These are phyloP conservation scores for Urophycis tenuis DNA, from an alignment of 2,797 vertebrate species.

Conservation along the genomic window DNA sequence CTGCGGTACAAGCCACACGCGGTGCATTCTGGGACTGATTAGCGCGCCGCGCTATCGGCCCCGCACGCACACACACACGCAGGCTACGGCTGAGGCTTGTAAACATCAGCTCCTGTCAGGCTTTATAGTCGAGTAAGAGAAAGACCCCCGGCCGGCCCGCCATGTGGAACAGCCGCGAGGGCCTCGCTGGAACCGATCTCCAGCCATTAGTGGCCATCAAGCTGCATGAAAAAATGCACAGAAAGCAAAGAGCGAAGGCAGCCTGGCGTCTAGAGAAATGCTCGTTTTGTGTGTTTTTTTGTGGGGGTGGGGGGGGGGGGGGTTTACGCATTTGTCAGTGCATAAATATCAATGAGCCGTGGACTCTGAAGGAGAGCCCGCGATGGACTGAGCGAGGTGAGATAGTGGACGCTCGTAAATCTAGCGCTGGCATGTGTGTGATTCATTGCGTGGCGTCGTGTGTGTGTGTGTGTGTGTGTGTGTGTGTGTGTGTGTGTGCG, in stretches of 20 bases:
- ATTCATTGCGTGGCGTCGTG: no score
- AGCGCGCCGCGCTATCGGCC: slow-evolving; percentile 34
- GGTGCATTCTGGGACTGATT: slow-evolving; percentile 57
- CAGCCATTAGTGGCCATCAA: slow-evolving; percentile 55
- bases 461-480: no score
- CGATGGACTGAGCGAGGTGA: slow-evolving; percentile 55
- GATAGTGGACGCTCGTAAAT: slow-evolving; percentile 58
- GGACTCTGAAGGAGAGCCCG: slow-evolving; percentile 41
- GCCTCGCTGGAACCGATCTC: slow-evolving; percentile 48
- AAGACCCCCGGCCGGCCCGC: slow-evolving; percentile 52
- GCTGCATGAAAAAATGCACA: slow-evolving; percentile 54
- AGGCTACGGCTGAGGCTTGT: slow-evolving; percentile 45
- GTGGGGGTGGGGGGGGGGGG: no score
- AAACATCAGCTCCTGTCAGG: slow-evolving; percentile 59
- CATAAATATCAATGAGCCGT: slow-evolving; percentile 64
- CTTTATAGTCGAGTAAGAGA: slow-evolving; percentile 53
- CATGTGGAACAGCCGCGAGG: slow-evolving; percentile 41
- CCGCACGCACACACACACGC: slow-evolving; percentile 8
- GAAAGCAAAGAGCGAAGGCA: slow-evolving; percentile 46
- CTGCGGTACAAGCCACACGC: no score
- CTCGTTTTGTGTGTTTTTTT: slow-evolving; percentile 48
- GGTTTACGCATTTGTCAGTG: slow-evolving; percentile 59
- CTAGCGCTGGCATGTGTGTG: slow-evolving; percentile 37
- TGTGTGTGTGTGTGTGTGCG: slow-evolving; percentile 4
- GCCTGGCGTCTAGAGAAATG: slow-evolving; percentile 45